phyloP scores from a whole-genome alignment of 2,113 vertebrate genomes.

The Brachyhypopomus occidentalis region DNA sequence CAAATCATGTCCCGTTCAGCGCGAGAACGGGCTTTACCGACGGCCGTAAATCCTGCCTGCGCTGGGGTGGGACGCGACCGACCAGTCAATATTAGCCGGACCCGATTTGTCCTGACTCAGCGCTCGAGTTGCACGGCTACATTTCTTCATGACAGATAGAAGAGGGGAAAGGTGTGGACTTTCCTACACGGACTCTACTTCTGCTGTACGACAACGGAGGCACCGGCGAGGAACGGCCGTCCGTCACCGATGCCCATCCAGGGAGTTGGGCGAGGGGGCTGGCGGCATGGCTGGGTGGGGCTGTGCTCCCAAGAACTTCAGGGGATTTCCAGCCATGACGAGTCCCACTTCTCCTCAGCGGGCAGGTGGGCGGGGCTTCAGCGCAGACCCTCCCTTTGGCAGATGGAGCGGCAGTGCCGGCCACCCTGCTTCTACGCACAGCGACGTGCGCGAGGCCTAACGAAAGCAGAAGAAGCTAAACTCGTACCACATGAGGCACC shows the following conservation, averaged over 20 bases:
- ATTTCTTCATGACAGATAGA: too few species aligned
- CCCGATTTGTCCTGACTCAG: not conserved
- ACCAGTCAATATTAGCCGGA: not conserved
- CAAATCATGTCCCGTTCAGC: not conserved
- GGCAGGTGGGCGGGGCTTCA: not conserved
- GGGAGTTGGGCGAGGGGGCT: not conserved
- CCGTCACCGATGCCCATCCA: not conserved
- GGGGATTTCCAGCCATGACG: conserved; percentile 30
- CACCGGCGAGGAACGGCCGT: not conserved
- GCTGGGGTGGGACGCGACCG: not conserved
- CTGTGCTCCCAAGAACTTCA: conserved; percentile 9
- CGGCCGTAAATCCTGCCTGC: not conserved
- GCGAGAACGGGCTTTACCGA: not conserved
- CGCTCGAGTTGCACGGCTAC: too few species aligned
- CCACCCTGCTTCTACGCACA: not conserved
- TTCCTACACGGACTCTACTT: too few species aligned
- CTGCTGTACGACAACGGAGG: too few species aligned
- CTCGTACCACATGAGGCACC: conserved; percentile 27
- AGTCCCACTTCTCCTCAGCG: not conserved
- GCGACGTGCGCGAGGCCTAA: not conserved
- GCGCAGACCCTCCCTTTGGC: not conserved
- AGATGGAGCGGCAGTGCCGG: not conserved
- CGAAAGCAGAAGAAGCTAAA: conserved; percentile 19
- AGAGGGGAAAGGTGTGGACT: too few species aligned
- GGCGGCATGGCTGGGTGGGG: not conserved